phyloP scores from a whole-genome alignment of 2,113 vertebrate species.

The Narcine bancroftii region DNA sequence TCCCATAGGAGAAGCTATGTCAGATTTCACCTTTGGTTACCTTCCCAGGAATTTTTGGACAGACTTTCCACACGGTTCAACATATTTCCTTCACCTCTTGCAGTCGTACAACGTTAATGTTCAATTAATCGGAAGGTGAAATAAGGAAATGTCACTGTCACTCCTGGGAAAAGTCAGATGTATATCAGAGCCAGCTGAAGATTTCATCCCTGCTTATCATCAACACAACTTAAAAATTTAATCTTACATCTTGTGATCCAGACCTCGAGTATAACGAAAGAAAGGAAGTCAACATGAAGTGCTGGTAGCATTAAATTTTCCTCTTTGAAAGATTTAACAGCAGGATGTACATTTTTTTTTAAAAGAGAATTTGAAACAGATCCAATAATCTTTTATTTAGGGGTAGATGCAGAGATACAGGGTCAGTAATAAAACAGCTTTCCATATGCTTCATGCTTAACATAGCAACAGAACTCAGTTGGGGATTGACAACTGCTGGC shows the following conservation, averaged over 20 bases:
- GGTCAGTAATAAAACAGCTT: constrained; percentile 7
- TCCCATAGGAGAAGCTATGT: not conserved
- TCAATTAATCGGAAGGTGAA: constrained; percentile 24
- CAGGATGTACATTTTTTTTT: constrained; percentile 27
- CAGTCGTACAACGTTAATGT: constrained; percentile 13
- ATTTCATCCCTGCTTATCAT: constrained; percentile 62
- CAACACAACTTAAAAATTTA: constrained; percentile 66
- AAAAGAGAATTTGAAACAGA: constrained; percentile 27
- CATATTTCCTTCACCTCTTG: not conserved
- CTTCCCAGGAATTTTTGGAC: constrained; percentile 11
- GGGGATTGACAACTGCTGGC: not conserved
- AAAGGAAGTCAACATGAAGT: not conserved
- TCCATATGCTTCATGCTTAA: constrained; percentile 14
- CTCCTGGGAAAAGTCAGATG: constrained; percentile 46
- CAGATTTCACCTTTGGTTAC: not conserved
- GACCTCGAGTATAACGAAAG: constrained; percentile 48
- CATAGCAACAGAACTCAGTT: not conserved
- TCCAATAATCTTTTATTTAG: constrained; percentile 32
- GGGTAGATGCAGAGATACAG: not conserved
- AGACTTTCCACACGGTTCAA: not conserved
- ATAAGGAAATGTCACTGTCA: constrained; percentile 22
- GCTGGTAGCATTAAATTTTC: constrained; percentile 30
- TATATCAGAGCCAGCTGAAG: constrained; percentile 56
- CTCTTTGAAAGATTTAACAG: constrained; percentile 36
- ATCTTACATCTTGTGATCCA: constrained; percentile 73